Evolutionary conservation across 1,140 invertebrate genomes (phyloP).

Genomic region (Aporrectodea caliginosa): DNA sequence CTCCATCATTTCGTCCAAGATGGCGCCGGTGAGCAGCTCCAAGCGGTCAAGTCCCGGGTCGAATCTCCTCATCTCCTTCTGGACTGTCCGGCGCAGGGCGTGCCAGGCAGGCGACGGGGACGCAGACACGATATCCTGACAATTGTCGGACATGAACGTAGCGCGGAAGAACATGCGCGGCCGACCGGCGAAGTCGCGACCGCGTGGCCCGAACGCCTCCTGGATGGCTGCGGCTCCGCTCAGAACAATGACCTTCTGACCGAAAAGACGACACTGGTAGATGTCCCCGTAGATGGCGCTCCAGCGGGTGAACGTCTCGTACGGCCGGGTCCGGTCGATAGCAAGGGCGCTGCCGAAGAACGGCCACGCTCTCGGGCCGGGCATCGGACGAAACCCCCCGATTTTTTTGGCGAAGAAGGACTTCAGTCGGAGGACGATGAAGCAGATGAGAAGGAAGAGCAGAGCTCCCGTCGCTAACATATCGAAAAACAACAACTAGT

Average conservation of each 20-base stretch:
- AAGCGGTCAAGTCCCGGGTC: conserved; percentile 5
- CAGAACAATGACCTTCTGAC: conserved; percentile 13
- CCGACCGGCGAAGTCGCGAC: conserved; percentile 7
- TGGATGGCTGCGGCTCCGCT: conserved; percentile 11
- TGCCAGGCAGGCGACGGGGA: conserved; percentile 5
- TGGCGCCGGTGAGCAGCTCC: not conserved
- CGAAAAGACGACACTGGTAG: conserved; percentile 4
- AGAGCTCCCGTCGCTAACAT: too few relatives aligned
- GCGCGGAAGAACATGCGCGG: conserved; percentile 4
- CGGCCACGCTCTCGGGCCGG: conserved; percentile 5
- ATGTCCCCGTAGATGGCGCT: conserved; percentile 12
- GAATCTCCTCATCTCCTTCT: conserved; percentile 11
- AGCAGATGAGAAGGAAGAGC: too few relatives aligned
- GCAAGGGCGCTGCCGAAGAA: conserved; percentile 10
- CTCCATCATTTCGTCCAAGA: conserved; percentile 14
- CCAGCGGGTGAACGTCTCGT: conserved; percentile 14
- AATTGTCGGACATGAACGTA: conserved; percentile 15
- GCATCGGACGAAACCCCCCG: not conserved
- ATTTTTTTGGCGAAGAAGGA: too few relatives aligned
- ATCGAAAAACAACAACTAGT: too few relatives aligned
- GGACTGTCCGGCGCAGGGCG: not conserved
- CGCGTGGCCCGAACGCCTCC: conserved; percentile 6
- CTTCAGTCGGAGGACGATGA: too few relatives aligned
- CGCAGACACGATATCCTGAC: conserved; percentile 13
- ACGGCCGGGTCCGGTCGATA: conserved; percentile 13